These are phyloP conservation scores for Pungitius pungitius DNA, from an alignment of 2,113 vertebrate species.

Conservation along the genomic window DNA sequence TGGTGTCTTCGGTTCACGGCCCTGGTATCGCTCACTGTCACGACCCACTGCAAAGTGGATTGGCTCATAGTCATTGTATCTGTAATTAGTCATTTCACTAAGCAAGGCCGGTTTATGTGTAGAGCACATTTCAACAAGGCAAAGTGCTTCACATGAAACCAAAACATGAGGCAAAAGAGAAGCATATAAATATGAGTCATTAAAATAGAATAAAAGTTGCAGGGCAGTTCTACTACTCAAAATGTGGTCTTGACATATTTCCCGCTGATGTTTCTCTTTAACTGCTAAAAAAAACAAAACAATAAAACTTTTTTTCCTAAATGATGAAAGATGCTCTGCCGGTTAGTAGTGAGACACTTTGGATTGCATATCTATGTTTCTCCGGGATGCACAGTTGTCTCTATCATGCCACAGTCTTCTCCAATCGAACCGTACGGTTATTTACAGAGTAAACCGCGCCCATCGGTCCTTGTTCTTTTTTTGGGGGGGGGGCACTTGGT, in stretches of 20 bases:
- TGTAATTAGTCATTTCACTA: neutral
- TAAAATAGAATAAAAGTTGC: no score
- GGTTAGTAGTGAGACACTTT: constrained; percentile 12
- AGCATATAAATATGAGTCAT: no score
- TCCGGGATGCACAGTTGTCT: no score
- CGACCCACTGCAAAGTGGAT: neutral
- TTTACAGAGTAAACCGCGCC: neutral
- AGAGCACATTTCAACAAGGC: no score
- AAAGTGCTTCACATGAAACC: no score
- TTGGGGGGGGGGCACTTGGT: neutral
- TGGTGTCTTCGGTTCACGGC: neutral
- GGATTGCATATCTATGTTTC: neutral
- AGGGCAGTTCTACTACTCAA: neutral
- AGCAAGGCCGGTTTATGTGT: no score
- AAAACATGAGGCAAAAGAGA: no score
- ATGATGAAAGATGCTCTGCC: constrained; percentile 19
- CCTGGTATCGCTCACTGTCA: neutral
- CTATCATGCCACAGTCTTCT: neutral
- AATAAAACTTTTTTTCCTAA: neutral
- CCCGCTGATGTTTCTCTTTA: neutral
- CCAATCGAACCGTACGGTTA: neutral
- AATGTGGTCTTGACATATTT: neutral
- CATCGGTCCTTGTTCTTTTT: neutral
- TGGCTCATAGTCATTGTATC: neutral
- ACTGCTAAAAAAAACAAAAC: neutral